Conservation (phyloP, 2,113 vertebrate genomes). For the Dromaius novaehollandiae region DNA sequence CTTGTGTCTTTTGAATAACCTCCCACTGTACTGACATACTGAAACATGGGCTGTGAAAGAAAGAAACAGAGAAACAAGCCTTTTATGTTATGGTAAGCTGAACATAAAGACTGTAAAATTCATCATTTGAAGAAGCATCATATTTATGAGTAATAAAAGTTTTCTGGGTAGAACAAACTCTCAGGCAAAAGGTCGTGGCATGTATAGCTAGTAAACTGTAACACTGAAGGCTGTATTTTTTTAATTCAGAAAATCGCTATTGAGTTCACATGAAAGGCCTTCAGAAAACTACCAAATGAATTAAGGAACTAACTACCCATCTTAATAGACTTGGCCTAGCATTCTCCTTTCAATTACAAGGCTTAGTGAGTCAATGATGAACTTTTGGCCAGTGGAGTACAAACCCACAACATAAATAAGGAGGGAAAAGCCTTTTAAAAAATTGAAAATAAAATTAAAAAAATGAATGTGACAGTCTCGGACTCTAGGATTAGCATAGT, state of each 20-base stretch:
- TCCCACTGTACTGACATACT: not conserved
- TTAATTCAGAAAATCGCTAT: slow-evolving; percentile 2
- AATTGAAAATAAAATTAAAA: not conserved
- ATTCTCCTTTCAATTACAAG: not conserved
- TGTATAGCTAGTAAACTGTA: not conserved
- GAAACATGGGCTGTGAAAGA: not conserved
- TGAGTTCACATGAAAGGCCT: not conserved
- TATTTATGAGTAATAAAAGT: not conserved
- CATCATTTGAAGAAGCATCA: not conserved
- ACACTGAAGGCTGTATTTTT: not conserved
- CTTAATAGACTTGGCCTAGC: not conserved
- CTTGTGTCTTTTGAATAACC: not conserved
- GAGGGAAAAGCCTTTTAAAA: not conserved
- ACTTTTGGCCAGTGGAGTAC: not conserved
- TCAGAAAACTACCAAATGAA: not conserved
- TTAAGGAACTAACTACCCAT: not conserved
- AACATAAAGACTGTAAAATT: not conserved
- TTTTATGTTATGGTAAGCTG: slow-evolving; percentile 13
- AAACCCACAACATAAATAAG: not conserved
- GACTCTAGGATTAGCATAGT: not conserved
- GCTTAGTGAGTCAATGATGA: not conserved
- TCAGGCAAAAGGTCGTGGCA: slow-evolving; percentile 2
- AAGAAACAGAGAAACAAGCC: not conserved
- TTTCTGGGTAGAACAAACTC: not conserved
- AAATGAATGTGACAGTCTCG: not conserved